Evolutionary conservation across 2,888 invertebrate species (phyloP).

Genomic region (Epinotia nisella): DNA sequence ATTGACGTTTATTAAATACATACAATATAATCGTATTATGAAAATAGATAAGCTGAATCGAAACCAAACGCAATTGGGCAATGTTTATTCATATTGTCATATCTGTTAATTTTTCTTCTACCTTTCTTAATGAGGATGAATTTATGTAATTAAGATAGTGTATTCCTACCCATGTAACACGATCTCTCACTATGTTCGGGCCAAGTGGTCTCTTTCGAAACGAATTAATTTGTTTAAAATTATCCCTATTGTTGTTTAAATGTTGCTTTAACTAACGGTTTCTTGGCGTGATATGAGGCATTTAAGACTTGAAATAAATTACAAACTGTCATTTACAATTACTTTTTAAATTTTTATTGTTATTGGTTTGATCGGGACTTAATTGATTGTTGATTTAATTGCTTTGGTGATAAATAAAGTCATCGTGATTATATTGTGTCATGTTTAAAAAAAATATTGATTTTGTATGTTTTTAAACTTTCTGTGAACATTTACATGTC

Average conservation of each 20-base stretch:
- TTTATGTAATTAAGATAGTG: constrained; percentile 44
- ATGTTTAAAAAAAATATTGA: too few relatives aligned
- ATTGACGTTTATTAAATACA: too few relatives aligned
- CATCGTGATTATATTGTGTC: neutral
- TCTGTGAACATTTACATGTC: too few relatives aligned
- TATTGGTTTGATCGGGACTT: neutral
- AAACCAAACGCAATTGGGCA: too few relatives aligned
- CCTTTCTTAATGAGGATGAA: constrained; percentile 40
- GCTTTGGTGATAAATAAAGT: neutral
- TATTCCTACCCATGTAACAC: constrained; percentile 43
- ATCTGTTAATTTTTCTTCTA: constrained; percentile 23
- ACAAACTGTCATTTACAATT: constrained; percentile 21
- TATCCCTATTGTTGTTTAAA: constrained; percentile 41
- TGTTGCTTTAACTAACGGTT: constrained; percentile 10
- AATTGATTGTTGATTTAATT: constrained; percentile 13
- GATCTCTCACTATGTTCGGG: constrained; percentile 25
- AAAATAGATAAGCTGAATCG: too few relatives aligned
- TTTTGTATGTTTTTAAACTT: too few relatives aligned
- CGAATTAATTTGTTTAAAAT: constrained; percentile 43
- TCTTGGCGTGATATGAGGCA: constrained; percentile 34
- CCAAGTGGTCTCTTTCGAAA: constrained; percentile 28
- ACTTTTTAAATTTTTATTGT: constrained; percentile 29
- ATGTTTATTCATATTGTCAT: neutral
- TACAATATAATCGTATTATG: too few relatives aligned
- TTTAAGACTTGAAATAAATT: constrained; percentile 36